Percentiles rank a stretch among this genome's conserved stretches.
Conservation (phyloP, 2,797 vertebrate genomes). For the Sebastes umbrosus region DNA sequence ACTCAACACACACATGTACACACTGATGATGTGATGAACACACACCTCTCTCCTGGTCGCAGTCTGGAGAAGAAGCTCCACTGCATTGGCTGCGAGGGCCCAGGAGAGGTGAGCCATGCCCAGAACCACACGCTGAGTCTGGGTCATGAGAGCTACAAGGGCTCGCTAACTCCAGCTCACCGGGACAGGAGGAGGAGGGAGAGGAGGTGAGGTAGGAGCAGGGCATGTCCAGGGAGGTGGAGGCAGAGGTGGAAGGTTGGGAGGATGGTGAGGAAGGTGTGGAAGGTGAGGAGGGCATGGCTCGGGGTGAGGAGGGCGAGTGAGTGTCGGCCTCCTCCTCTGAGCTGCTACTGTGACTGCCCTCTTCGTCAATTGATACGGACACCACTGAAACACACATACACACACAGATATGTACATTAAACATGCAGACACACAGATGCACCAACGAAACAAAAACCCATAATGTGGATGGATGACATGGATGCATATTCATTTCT, state of each 20-base stretch:
- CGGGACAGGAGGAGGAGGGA: conserved; percentile 72
- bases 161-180: conserved; percentile 83
- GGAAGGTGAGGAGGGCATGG: conserved; percentile 67
- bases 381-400: conserved; percentile 88
- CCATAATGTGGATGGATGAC: background rate
- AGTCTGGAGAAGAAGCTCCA: conserved; percentile 96
- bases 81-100: conserved; percentile 97
- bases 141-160: conserved; percentile 65
- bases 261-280: conserved; percentile 18
- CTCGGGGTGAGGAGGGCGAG: conserved; percentile 77
- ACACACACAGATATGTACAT: conserved; percentile 7
- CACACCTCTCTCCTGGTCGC: conserved; percentile 94
- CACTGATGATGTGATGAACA: conserved; percentile 27
- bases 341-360: conserved; percentile 83
- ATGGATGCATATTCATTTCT: background rate
- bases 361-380: conserved; percentile 92
- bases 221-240: conserved; percentile 75
- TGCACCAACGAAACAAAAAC: conserved; percentile 1
- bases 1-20: conserved; percentile 12
- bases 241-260: conserved; percentile 40
- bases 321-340: conserved; percentile 89
- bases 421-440: conserved; percentile 65
- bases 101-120: conserved; percentile 86
- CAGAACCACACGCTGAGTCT: conserved; percentile 85
- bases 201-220: conserved; percentile 54